phyloP scores from a whole-genome alignment of 1,140 invertebrate genomes.

The Macrostomum lignano region DNA sequence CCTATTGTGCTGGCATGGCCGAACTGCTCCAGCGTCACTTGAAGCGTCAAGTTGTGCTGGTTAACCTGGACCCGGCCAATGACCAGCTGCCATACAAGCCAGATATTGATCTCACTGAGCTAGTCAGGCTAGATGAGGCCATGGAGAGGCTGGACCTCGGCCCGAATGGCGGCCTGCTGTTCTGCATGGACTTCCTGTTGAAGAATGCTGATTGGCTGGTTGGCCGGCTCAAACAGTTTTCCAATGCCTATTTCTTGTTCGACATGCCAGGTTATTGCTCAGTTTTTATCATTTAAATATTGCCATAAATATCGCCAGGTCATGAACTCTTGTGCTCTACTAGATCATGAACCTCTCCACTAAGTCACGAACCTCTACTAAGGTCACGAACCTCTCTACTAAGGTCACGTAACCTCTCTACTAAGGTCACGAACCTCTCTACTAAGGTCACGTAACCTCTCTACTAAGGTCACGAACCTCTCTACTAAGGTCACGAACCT shows the following conservation, averaged over 20 bases:
- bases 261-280: constrained; percentile 74
- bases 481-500: too few species aligned
- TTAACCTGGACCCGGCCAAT: constrained; percentile 90
- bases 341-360: constrained; percentile 6
- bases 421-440: too few species aligned
- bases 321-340: not conserved
- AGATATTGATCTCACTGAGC: constrained; percentile 48
- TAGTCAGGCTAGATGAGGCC: constrained; percentile 61
- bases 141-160: constrained; percentile 58
- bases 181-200: constrained; percentile 78
- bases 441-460: too few species aligned
- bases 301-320: not conserved
- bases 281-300: not conserved
- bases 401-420: too few species aligned
- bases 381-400: too few species aligned
- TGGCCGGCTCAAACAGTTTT: constrained; percentile 14
- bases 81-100: constrained; percentile 50
- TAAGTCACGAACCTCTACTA: too few species aligned
- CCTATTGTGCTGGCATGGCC: constrained; percentile 61
- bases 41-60: constrained; percentile 44
- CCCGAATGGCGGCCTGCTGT: constrained; percentile 76
- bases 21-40: constrained; percentile 38
- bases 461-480: too few species aligned
- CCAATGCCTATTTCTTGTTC: constrained; percentile 67
- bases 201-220: constrained; percentile 64